Evolutionary conservation across 2,113 vertebrate genomes (phyloP), one percentile per base, ranked within the genome.

Genomic region (Gambusia affinis): DNA sequence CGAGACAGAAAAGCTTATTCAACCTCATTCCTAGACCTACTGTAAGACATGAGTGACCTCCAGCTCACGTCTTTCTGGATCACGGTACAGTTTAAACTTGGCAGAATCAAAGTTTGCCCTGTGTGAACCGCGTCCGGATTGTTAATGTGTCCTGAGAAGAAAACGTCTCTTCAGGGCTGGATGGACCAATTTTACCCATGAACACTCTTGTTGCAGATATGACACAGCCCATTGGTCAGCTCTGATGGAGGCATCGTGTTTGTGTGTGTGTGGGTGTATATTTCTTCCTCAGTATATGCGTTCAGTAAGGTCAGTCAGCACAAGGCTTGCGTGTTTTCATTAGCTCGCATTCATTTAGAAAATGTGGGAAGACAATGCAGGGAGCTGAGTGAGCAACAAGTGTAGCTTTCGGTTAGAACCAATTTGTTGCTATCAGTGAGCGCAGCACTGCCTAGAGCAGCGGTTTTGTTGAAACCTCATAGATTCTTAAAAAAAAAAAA

Each of bases 391-490:
- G 63, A 72, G 68, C 81, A 89, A 86, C 91, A 92, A 88, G 89
- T 89, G 81, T 70, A 37, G 83, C 74, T 69, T 78, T 86, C 71
- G 6, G 76, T 76, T 78, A 84, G 82, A 88, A 71, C 72, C 64
- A 81, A 91, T 89, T 91, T 76, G 72, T 73, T 85, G 80, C 84
- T 87, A 91, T 89, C 88, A 80, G 88, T 7, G 65, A 62, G 66
- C 19, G 11, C 86, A 90, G 83, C 68, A 27, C 67, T 65, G 88
- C 85, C 82, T 80, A 31, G 84, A 81, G 81, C 83, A 73, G 89
- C 80, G 66, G 72, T 78, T 62, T 68, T 31, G n/a, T 67, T 27
- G 47, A 79, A 75, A 73, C 75, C 82, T 69, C 70, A 65, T 65
- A 83, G 80, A 87, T 85, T 87, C 82, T 67, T 60, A 86, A 67